phyloP scores from a whole-genome alignment of 2,113 vertebrate genomes.

The Epinephelus moara region DNA sequence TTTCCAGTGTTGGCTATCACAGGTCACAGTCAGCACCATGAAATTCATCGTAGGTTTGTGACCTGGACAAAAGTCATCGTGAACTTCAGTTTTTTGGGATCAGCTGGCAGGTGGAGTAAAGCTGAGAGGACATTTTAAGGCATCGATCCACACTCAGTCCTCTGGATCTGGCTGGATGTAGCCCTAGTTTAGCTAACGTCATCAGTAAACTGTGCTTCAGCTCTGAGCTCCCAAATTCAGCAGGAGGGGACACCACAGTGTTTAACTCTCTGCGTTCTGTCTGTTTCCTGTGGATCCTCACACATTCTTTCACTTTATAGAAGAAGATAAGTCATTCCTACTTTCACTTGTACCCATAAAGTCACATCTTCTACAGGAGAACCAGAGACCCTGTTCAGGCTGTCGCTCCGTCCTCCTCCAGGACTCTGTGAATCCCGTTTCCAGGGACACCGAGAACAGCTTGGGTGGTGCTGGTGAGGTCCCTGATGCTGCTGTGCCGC shows the following conservation, averaged over 20 bases:
- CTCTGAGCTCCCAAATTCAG: not conserved
- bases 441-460: slow-evolving; percentile 87
- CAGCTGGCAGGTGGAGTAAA: slow-evolving; percentile 14
- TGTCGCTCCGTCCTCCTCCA: slow-evolving; percentile 87
- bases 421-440: slow-evolving; percentile 92
- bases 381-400: slow-evolving; percentile 26
- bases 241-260: not conserved
- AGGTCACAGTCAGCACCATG: not conserved
- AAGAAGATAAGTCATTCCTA: not conserved
- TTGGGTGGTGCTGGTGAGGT: slow-evolving; percentile 86
- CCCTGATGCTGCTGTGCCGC: slow-evolving; percentile 89
- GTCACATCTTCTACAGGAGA: not conserved
- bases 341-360: not conserved
- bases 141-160: slow-evolving; percentile 1
- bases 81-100: slow-evolving; percentile 25
- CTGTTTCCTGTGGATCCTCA: not conserved
- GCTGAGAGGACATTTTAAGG: slow-evolving; percentile 61
- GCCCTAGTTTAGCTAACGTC: no score
- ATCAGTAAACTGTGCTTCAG: not conserved
- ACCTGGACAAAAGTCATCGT: not conserved
- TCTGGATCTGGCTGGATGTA: not conserved
- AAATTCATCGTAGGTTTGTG: not conserved
- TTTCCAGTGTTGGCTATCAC: not conserved
- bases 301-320: slow-evolving; percentile 13
- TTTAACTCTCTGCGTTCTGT: no score